Percentiles rank a stretch among this genome's conserved stretches.
These are phyloP conservation scores for Otus scops DNA, from an alignment of 2,797 vertebrate genomes.

Conservation along the genomic window DNA sequence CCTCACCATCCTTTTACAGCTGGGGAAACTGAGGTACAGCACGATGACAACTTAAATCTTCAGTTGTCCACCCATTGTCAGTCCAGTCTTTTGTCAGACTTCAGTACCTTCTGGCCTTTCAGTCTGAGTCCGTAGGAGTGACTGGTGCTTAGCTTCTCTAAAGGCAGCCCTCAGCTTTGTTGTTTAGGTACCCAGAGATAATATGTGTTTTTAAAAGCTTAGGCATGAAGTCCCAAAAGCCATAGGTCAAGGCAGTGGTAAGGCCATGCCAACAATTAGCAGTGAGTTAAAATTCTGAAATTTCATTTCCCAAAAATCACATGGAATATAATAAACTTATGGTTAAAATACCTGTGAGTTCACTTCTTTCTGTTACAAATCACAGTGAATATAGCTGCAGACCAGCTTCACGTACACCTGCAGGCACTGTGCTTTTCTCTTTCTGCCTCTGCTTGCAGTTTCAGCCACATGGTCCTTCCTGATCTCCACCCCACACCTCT, in stretches of 20 bases:
- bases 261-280: neutral
- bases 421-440: neutral
- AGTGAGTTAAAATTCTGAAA: neutral
- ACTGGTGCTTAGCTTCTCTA: neutral
- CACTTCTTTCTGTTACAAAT: neutral
- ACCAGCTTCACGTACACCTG: neutral
- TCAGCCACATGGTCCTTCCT: neutral
- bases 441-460: neutral
- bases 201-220: neutral
- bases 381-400: neutral
- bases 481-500: neutral
- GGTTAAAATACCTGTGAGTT: neutral
- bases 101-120: neutral
- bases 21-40: neutral
- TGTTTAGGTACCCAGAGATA: neutral
- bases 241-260: neutral
- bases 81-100: neutral
- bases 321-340: neutral
- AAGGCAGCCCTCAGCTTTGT: neutral
- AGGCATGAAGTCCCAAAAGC: neutral
- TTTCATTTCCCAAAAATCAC: neutral
- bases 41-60: rapidly evolving
- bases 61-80: neutral
- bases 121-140: neutral
- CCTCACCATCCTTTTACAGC: neutral